Percentiles rank a stretch among this genome's conserved stretches.
Conservation (phyloP, 2,113 vertebrate genomes). For the Rhea pennata region DNA sequence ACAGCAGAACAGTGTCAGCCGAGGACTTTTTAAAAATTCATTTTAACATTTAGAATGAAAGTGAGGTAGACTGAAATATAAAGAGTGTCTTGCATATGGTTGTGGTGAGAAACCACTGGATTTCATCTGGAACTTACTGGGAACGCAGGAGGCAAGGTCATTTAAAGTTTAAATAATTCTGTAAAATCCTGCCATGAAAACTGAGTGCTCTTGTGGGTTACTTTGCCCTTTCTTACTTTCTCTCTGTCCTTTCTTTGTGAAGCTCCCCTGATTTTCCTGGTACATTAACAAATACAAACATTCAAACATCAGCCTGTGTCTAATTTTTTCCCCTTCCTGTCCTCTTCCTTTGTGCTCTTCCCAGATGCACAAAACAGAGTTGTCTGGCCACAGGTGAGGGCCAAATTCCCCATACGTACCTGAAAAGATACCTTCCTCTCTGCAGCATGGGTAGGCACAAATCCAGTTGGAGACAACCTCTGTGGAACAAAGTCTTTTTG, state of each 20-base stretch:
- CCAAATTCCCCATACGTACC: neutral
- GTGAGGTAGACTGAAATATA: neutral
- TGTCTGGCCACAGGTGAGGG: neutral
- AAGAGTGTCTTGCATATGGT: neutral
- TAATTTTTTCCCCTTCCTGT: neutral
- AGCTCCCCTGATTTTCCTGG: neutral
- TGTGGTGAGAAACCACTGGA: constrained; percentile 23
- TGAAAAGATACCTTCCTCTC: neutral
- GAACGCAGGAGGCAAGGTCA: neutral
- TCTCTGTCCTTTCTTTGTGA: neutral
- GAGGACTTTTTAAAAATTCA: neutral
- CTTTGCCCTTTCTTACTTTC: neutral
- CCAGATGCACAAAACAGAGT: neutral
- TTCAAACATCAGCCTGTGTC: neutral
- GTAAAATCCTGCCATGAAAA: neutral
- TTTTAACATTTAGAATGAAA: constrained; percentile 35
- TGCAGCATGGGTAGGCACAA: neutral
- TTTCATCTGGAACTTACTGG: neutral
- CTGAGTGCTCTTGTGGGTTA: neutral
- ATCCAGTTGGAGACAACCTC: neutral
- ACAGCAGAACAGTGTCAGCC: neutral
- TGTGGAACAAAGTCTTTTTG: neutral
- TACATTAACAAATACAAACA: neutral
- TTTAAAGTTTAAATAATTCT: neutral
- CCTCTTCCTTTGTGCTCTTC: neutral